Evolutionary conservation across 2,113 vertebrate species (phyloP), one percentile per base, ranked within the genome.

Genomic region (Fukomys damarensis): DNA sequence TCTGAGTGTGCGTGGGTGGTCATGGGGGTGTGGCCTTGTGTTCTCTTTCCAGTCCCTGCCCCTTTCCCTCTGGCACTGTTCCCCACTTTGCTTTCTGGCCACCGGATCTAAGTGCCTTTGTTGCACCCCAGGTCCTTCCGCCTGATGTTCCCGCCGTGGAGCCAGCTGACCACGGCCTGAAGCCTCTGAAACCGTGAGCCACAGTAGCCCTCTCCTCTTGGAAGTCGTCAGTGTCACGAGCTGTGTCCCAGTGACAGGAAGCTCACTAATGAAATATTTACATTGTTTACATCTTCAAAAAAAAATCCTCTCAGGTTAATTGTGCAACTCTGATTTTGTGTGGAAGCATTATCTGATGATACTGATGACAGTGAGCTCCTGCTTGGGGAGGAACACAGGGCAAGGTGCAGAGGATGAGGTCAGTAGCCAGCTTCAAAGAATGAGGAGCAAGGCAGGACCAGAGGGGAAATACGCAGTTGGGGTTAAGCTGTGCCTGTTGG

Each of bases 401-500:
- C 30, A n/a, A 56, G 70, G 14, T 9, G 46, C 28, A 14, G 7
- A 17, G 2, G 6, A 20, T 24, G n/a, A 56, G 24, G 26, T n/a
- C 35, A 65, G 49, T 59, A 35, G 5, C 19, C 14, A 0, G 13
- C 28, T n/a, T 32, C 8, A 16, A 61, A 46, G n/a, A 74, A 16
- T 32, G 2, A 0, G 16, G 41, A 30, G 28, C 6, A 7, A 14
- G 38, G 28, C 20, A 19, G 22, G 41, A 14, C 6, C 30, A 14
- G 61, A 46, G 54, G 46, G 14, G 49, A 22, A 17, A n/a, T 11
- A 52, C 3, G 2, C 12, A 2, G 2, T 16, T 11, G 28, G 1
- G 30, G 38, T 6, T 8, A 8, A 35, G 35, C 1, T 1, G 0
- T 4, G 0, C 12, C 1, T 46, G 41, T 38, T 56, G 4, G 6